These are phyloP conservation scores for Echiichthys vipera DNA, from an alignment of 2,797 vertebrate species.

Conservation along the genomic window DNA sequence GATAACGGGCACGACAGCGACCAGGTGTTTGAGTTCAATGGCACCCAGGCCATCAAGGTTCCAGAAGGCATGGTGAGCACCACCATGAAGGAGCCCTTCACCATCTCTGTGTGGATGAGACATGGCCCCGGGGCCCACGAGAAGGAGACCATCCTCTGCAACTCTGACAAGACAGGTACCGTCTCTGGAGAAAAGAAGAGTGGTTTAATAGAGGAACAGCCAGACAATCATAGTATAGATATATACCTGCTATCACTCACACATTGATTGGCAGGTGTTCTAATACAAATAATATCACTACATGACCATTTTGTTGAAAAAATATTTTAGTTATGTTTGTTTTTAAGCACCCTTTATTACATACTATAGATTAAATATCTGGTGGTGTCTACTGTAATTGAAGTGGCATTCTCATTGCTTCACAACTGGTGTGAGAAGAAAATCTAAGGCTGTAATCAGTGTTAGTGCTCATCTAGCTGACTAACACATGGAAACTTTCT, in stretches of 20 bases:
- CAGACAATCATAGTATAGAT: not conserved
- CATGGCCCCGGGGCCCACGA: conserved; percentile 92
- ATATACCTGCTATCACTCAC: not conserved
- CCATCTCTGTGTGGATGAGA: conserved; percentile 97
- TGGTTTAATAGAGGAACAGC: no score
- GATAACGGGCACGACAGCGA: conserved; percentile 98
- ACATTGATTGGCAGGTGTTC: not conserved
- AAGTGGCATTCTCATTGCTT: conserved; percentile 2
- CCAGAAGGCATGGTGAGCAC: conserved; percentile 90
- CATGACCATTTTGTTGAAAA: not conserved
- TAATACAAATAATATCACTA: not conserved
- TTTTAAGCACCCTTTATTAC: not conserved
- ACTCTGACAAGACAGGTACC: conserved; percentile 95
- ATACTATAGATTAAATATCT: conserved; percentile 7
- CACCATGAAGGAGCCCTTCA: conserved; percentile 92
- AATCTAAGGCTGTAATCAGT: conserved; percentile 11
- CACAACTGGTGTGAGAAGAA: conserved; percentile 27
- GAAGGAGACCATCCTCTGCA: conserved; percentile 96
- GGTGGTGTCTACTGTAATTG: not conserved
- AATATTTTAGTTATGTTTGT: not conserved
- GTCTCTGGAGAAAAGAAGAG: not conserved
- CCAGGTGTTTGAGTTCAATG: conserved; percentile 98
- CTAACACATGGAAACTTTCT: conserved; percentile 15
- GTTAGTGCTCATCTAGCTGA: conserved; percentile 17
- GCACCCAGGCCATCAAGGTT: conserved; percentile 94